Base-by-base conservation (phyloP, 2,113 vertebrate genomes). In the Erinaceus europaeus region DNA sequence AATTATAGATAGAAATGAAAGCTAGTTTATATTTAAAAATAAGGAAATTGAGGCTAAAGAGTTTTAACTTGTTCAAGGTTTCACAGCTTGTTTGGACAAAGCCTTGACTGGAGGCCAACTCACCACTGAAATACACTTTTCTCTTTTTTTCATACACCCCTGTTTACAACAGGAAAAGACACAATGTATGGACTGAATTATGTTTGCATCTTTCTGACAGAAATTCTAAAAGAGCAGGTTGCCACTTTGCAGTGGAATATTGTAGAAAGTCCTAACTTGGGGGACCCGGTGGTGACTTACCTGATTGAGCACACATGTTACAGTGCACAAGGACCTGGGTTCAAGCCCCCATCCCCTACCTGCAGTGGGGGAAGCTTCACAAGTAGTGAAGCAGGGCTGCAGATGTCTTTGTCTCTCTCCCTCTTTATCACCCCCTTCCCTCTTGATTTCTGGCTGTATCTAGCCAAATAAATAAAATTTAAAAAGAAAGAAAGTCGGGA, bases 1-100 rank as follows among this genome's bases (percentile, higher is more conserved):
- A 93, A 69, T 85, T 73, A 52, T 36, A 91, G 50, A 71, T 82
- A 48, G 84, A 73, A 91, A 53, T 61, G 65, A 61, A 93, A 84
- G n/a, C 27, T 67, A 36, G 50, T 68, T 82, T 87, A 21, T 88
- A 78, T 88, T 91, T 90, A 86, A 88, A 68, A n/a, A 80, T 79
- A 67, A 83, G 36, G 53, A 86, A 73, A 52, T 74, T 75, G 48
- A 91, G n/a, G n/a, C 72, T 84, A 44, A n/a, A n/a, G n/a, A n/a
- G n/a, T 15, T 79, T 76, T 59, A 79, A 91, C 52, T 88, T 88
- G 59, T 10, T 76, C 36, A 89, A 90, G 69, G 55, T 73, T 10
- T 93, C 64, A 55, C 48, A 57, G 57, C 62, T 67, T 76, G 23
- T 89, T 88, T 90, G 32, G 55, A 32, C 15, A 73, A 71, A 88